phyloP scores from a whole-genome alignment of 1,140 invertebrate genomes.

The Pseudomyrmex dendroicus region DNA sequence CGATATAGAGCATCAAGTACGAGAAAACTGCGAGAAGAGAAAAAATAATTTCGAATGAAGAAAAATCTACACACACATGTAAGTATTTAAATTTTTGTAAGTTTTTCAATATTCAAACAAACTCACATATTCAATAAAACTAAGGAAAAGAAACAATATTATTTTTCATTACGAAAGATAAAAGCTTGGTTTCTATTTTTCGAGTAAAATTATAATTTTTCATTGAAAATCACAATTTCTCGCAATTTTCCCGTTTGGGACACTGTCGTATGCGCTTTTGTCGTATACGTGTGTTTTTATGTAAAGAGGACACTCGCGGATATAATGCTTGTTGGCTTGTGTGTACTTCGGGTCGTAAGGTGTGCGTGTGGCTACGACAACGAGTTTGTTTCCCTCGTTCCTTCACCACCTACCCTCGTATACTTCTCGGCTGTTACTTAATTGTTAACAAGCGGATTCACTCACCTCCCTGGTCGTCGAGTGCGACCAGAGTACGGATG shows the following conservation, averaged over 20 bases:
- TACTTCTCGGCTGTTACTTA: slow-evolving; percentile 65
- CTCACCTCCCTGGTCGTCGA: slow-evolving; percentile 99
- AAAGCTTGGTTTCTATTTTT: too few relatives aligned
- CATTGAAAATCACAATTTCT: not conserved
- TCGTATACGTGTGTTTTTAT: not conserved
- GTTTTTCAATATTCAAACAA: too few relatives aligned
- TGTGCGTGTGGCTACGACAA: slow-evolving; percentile 28
- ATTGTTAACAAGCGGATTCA: slow-evolving; percentile 85
- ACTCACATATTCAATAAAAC: not conserved
- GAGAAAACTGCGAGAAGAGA: slow-evolving; percentile 16
- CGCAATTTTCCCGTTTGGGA: slow-evolving; percentile 1
- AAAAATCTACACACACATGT: not conserved
- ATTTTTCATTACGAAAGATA: not conserved
- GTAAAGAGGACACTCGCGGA: slow-evolving; percentile 19
- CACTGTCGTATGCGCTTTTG: not conserved
- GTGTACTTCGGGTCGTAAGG: slow-evolving; percentile 25
- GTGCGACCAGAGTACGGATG: slow-evolving; percentile 99
- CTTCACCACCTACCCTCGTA: slow-evolving; percentile 25
- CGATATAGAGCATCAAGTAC: not conserved
- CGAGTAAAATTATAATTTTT: not conserved
- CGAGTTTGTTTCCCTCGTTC: slow-evolving; percentile 21
- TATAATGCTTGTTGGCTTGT: not conserved
- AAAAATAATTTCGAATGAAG: not conserved
- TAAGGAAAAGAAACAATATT: not conserved
- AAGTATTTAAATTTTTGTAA: not conserved